phyloP scores from a whole-genome alignment of 2,113 vertebrate genomes.

The Aphelocoma coerulescens region DNA sequence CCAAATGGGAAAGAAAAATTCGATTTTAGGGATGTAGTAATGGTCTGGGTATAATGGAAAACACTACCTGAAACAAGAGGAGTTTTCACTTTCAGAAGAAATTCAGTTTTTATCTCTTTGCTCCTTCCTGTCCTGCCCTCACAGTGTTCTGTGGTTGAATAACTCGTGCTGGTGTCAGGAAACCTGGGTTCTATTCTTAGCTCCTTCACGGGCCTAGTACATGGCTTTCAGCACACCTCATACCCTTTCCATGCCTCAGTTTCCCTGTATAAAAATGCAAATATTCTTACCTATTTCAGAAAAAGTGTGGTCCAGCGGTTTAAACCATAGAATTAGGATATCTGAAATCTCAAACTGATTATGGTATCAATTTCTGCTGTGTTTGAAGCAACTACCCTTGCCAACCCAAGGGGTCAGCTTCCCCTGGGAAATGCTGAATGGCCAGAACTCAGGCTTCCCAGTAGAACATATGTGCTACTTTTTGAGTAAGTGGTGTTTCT shows the following conservation, averaged over 20 bases:
- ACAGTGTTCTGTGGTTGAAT: neutral
- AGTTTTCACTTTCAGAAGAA: constrained; percentile 17
- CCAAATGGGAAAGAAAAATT: neutral
- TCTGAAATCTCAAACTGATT: neutral
- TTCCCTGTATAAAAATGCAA: constrained; percentile 42
- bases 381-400: neutral
- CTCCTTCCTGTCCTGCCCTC: neutral
- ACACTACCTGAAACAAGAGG: neutral
- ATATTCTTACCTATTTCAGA: constrained; percentile 47
- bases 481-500: neutral
- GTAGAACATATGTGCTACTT: neutral
- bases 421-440: neutral
- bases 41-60: neutral
- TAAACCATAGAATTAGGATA: constrained; percentile 5
- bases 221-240: neutral
- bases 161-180: neutral
- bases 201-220: neutral
- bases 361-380: neutral
- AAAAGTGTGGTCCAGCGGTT: constrained; percentile 4
- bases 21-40: neutral
- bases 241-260: neutral
- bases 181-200: constrained; percentile 8
- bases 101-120: neutral
- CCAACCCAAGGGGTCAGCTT: neutral
- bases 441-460: neutral